These are phyloP conservation scores for Tetranychus piercei DNA, from an alignment of 2,888 invertebrate genomes.

Conservation along the genomic window DNA sequence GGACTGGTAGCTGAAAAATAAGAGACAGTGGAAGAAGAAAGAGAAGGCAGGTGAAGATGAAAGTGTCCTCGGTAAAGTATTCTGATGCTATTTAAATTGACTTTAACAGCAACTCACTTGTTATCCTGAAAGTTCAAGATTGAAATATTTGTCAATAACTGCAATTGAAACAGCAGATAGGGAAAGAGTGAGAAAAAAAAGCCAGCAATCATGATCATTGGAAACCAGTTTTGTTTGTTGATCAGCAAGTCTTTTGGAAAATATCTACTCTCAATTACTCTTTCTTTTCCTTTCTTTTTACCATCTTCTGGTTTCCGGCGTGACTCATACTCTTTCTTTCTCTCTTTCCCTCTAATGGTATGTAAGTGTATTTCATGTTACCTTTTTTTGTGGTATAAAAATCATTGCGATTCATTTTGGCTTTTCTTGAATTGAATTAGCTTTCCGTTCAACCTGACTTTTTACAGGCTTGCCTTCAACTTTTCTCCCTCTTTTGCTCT, in stretches of 20 bases:
- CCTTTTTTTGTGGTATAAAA: not conserved
- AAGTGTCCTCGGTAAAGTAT: no score
- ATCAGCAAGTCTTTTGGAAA: not conserved
- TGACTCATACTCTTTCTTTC: not conserved
- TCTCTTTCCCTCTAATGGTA: not conserved
- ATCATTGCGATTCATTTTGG: not conserved
- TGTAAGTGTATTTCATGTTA: not conserved
- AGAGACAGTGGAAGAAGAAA: no score
- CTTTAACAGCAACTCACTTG: no score
- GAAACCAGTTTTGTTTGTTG: not conserved
- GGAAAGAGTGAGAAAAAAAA: no score
- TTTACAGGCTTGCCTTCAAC: not conserved
- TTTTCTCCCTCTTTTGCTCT: not conserved
- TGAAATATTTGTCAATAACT: no score
- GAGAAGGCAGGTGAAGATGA: no score
- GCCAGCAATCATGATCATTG: not conserved
- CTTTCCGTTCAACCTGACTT: not conserved
- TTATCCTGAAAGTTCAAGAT: no score
- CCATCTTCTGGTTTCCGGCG: not conserved
- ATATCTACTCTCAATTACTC: not conserved
- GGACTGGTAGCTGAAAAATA: no score
- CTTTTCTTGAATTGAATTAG: not conserved
- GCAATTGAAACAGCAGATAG: no score
- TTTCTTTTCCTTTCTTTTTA: not conserved
- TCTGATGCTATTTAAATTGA: no score